Evolutionary conservation across 2,888 invertebrate species (phyloP), one percentile per base, ranked within the genome.

Genomic region (Sicus ferrugineus): DNA sequence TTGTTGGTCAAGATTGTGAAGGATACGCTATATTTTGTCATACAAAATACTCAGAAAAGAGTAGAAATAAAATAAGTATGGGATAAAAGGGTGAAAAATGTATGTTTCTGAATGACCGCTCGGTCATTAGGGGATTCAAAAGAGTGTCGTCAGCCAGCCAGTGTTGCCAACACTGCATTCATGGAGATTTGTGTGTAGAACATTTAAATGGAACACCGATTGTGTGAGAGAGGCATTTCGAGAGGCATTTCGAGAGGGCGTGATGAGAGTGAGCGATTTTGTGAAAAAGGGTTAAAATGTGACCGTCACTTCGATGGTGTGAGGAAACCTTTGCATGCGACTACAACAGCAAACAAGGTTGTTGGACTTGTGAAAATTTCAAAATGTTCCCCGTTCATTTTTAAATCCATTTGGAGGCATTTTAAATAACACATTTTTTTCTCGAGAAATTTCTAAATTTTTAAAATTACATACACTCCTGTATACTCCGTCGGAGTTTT

Each of bases 31-130:
- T 30, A 46, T 48, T 48, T 38, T 42, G 26, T 14, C 28, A 23
- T 2, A 26, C 21, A 54, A 54, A 14, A 23, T 9, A 23, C 4
- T 11, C 3, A 16, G 31, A 28, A 26, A 52, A 19, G 34, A 16
- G 46, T 7, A 46, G 21, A 38, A 28, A n/a, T n/a, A 26, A 48
- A 26, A 3, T 7, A 31, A 48, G 19, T 19, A 38, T 16, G 23
- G 28, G 11, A 28, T 26, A 19, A 38, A 30, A 52, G 34, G 23
- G 42, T 16, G 19, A 46, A 67, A 67, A 67, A 28, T 42, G 19
- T n/a, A 30, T 67, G 67, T 67, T 67, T 48, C 16, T 59, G 67
- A 67, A 67, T n/a, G n/a, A 48, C 30, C 67, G 30, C 26, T n/a
- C n/a, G n/a, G n/a, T 48, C 48, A 50, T 54, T 52, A 59, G 9